Percentiles rank a stretch among this genome's conserved stretches.
These are phyloP conservation scores for Rhinolophus ferrumequinum DNA, from an alignment of 2,113 vertebrate genomes.

Conservation along the genomic window DNA sequence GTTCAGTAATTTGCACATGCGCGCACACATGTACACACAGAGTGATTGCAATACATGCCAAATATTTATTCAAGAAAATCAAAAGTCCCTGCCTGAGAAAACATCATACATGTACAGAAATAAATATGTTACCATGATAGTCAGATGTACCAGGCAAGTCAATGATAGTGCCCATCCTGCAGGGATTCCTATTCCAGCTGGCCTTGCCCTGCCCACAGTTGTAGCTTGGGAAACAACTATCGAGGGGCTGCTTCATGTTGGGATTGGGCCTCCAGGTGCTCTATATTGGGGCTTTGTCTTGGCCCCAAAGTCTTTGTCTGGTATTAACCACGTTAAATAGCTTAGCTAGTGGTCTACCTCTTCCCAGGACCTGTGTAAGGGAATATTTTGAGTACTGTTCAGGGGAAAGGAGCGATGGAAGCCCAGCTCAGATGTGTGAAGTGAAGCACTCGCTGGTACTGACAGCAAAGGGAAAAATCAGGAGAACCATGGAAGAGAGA, in stretches of 20 bases:
- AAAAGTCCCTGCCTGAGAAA: neutral
- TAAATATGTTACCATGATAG: neutral
- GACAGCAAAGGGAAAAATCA: neutral
- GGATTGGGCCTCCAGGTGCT: neutral
- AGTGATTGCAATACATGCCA: neutral
- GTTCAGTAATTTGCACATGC: neutral
- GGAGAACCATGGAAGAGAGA: neutral
- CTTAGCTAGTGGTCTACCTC: neutral
- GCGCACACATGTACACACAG: neutral
- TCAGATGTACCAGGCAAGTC: neutral
- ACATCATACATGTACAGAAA: neutral
- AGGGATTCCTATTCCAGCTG: neutral
- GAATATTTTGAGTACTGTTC: neutral
- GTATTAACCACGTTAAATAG: neutral
- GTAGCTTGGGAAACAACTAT: neutral
- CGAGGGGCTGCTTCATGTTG: neutral
- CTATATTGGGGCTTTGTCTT: neutral
- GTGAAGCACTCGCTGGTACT: neutral
- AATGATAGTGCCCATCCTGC: neutral
- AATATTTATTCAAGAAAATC: neutral
- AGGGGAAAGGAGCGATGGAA: neutral
- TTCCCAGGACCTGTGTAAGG: neutral
- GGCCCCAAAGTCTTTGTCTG: neutral
- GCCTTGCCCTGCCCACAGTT: neutral
- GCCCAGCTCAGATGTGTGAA: neutral